Percentiles rank a stretch among this genome's conserved stretches.
phyloP scores from a whole-genome alignment of 2,113 vertebrate genomes.

The Neodontobutis hainanensis region DNA sequence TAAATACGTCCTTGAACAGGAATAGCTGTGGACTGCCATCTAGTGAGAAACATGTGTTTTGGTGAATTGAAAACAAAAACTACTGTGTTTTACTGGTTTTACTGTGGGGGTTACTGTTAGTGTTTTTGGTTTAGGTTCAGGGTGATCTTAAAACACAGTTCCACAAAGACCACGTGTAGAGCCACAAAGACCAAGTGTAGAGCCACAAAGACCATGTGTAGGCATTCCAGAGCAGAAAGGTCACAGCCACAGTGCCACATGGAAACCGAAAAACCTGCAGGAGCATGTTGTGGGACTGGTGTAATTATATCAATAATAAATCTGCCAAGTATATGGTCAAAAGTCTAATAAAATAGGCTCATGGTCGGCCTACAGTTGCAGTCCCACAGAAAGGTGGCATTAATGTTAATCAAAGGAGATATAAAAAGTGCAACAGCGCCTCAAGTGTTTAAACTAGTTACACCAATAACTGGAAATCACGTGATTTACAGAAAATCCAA shows the following conservation, averaged over 20 bases:
- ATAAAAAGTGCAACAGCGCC: slow-evolving; percentile 24
- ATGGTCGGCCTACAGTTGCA: neutral
- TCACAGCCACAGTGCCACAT: neutral
- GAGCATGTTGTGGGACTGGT: too few relatives aligned
- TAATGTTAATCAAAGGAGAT: neutral
- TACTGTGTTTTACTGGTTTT: too few relatives aligned
- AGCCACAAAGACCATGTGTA: neutral
- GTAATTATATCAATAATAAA: too few relatives aligned
- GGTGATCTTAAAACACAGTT: neutral
- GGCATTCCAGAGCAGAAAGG: neutral
- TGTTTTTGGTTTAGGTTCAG: neutral
- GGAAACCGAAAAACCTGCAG: neutral
- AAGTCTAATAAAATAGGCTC: neutral
- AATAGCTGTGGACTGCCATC: slow-evolving; percentile 27
- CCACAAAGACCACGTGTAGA: neutral
- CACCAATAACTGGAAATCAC: neutral
- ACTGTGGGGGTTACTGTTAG: neutral
- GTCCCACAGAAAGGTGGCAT: neutral
- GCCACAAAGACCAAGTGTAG: neutral
- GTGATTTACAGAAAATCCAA: slow-evolving; percentile 49
- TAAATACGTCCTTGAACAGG: neutral
- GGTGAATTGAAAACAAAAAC: neutral
- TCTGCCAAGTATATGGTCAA: too few relatives aligned
- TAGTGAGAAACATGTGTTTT: slow-evolving; percentile 24
- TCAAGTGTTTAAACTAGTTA: neutral